Conservation (phyloP, 2,113 vertebrate genomes). For the Chloroceryle aenea region DNA sequence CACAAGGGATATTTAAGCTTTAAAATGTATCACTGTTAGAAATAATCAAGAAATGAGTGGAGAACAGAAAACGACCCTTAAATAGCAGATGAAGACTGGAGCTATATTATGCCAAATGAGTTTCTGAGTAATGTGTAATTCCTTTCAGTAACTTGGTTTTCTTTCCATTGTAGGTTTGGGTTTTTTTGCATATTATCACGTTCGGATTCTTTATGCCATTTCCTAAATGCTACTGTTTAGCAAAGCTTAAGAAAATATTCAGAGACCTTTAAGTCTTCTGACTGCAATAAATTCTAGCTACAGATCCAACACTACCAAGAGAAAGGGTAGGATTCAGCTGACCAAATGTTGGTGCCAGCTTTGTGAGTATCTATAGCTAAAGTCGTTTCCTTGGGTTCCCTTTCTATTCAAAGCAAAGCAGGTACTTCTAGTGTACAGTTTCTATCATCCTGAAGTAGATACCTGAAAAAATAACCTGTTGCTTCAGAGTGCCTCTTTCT, state of each 20-base stretch:
- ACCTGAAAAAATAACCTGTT: neutral
- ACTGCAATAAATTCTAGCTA: neutral
- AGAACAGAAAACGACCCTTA: neutral
- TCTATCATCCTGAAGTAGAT: neutral
- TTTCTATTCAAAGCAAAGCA: neutral
- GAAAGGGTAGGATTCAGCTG: neutral
- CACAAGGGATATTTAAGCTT: constrained; percentile 16
- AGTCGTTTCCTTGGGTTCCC: neutral
- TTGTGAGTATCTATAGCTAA: neutral
- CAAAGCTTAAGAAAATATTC: neutral
- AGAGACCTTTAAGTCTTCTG: neutral
- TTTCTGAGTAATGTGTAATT: neutral
- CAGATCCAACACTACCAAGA: neutral
- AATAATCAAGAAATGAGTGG: neutral
- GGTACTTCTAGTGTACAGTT: neutral
- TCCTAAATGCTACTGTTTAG: neutral
- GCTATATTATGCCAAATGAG: neutral
- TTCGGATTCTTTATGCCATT: neutral
- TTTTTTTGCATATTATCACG: rapidly evolving
- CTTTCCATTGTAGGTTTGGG: neutral
- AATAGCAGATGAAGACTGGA: neutral
- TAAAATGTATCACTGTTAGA: neutral
- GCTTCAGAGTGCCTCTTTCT: neutral
- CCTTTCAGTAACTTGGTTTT: neutral
- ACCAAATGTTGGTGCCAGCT: neutral